These are phyloP conservation scores for Ganaspis sp. DNA, from an alignment of 1,140 invertebrate species.

Conservation along the genomic window DNA sequence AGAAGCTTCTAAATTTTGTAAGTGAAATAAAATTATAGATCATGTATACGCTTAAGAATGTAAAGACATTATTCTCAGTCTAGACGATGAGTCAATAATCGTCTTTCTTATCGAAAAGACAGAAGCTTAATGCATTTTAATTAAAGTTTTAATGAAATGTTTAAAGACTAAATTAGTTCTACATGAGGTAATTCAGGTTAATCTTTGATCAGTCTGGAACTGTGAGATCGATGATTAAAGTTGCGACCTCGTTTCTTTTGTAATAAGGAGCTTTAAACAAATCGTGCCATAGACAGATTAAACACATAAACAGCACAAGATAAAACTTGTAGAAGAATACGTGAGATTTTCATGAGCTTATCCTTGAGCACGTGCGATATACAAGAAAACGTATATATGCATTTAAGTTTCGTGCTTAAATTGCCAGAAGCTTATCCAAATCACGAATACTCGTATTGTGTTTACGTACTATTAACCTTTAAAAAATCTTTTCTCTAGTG, in stretches of 20 bases:
- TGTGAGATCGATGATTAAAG: slow-evolving; percentile 26
- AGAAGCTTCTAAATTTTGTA: background rate
- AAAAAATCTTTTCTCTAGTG: background rate
- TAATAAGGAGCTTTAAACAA: slow-evolving; percentile 19
- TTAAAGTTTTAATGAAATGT: slow-evolving; percentile 15
- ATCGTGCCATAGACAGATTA: slow-evolving; percentile 25
- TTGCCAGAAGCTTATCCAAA: slow-evolving; percentile 6
- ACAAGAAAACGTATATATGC: background rate
- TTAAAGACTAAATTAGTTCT: background rate
- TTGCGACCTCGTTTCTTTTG: slow-evolving; percentile 26
- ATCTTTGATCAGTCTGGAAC: slow-evolving; percentile 18
- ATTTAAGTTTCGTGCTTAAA: background rate
- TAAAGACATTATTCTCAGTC: background rate
- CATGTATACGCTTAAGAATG: background rate
- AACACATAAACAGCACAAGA: background rate
- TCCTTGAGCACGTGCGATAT: slow-evolving; percentile 9
- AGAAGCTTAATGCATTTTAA: slow-evolving; percentile 4
- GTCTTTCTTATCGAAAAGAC: slow-evolving; percentile 9
- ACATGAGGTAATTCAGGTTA: slow-evolving; percentile 24
- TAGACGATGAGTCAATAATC: slow-evolving; percentile 8
- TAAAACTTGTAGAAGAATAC: slow-evolving; percentile 16
- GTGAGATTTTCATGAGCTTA: slow-evolving; percentile 19
- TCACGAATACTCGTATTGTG: background rate
- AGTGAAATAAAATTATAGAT: background rate
- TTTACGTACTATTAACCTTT: background rate